phyloP scores from a whole-genome alignment of 2,888 invertebrate species.

The Pseudoips prasinana region DNA sequence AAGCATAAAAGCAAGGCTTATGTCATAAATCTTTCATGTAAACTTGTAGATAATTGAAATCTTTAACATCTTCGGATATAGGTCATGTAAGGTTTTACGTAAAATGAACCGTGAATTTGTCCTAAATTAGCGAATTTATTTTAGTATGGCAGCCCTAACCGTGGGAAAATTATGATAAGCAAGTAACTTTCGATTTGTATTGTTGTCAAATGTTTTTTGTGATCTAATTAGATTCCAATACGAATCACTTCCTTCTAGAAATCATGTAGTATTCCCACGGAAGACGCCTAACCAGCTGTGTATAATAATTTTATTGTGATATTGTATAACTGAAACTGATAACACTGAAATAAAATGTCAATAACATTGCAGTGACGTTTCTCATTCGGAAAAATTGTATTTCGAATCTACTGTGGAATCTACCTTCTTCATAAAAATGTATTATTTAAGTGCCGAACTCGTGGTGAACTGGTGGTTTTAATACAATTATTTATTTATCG shows the following conservation, averaged over 20 bases:
- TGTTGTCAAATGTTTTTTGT: constrained; percentile 52
- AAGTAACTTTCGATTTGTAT: constrained; percentile 63
- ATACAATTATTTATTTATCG: constrained; percentile 30
- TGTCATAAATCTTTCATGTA: too few species aligned
- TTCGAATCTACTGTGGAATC: constrained; percentile 69
- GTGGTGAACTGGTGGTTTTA: constrained; percentile 62
- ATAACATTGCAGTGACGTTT: constrained; percentile 72
- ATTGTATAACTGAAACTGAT: constrained; percentile 45
- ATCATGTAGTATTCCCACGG: constrained; percentile 33
- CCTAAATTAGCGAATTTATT: constrained; percentile 54
- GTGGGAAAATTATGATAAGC: constrained; percentile 61
- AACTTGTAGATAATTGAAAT: too few species aligned
- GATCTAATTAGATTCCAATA: constrained; percentile 51
- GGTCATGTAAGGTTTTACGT: constrained; percentile 15
- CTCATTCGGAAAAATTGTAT: constrained; percentile 58
- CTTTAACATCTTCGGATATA: too few species aligned
- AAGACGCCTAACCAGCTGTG: constrained; percentile 11
- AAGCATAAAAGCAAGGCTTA: too few species aligned
- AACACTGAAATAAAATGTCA: constrained; percentile 62
- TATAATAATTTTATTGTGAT: constrained; percentile 23
- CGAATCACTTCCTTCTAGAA: constrained; percentile 48
- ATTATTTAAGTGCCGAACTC: constrained; percentile 55
- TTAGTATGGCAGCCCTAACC: constrained; percentile 55
- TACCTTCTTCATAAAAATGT: constrained; percentile 70
- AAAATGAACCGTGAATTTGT: constrained; percentile 46